Evolutionary conservation across 1,140 invertebrate species (phyloP), one percentile per base, ranked within the genome.

Genomic region (Drosophila littoralis): DNA sequence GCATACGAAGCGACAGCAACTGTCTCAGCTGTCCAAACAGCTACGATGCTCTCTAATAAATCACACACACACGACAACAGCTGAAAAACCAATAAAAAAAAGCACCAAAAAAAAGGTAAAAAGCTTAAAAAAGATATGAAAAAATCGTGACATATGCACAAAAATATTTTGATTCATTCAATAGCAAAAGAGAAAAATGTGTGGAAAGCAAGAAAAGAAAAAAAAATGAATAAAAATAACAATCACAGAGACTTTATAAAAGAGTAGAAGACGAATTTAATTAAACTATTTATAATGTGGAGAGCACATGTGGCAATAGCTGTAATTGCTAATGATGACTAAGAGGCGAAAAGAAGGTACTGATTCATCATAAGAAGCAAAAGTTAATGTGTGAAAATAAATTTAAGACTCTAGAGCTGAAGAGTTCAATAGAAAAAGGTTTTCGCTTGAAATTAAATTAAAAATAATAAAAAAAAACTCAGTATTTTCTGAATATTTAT

Each of bases 21-120:
- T 60, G 40, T 36, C 33, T 22, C 70, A 66, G 80, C 76, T 75
- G 66, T n/a, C 36, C 57, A 70, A 79, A 83, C 43, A 66, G 12
- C n/a, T 8, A n/a, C 28, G 36, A 50, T 69, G 38, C 50, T 17
- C 40, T 69, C 13, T 8, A 46, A 43, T 74, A 68, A 52, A 60
- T 36, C 42, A 61, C 8, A 38, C 28, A 32, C 28, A 50, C 22
- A 17, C 12, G 48, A 32, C 10, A 35, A 10, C 10, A 38, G 33
- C 22, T 52, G 32, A 54, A 45, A 42, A 70, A 64, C 33, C 45
- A 38, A 42, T 48, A 0, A 54, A 22, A 40, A 43, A 42, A 40
- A 22, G 22, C n/a, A n/a, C 40, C 6, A 10, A 36, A 33, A 48
- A 15, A 15, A 9, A 33, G 12, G 10, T 12, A 40, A 15, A 50